Evolutionary conservation across 1,140 invertebrate species (phyloP).

Genomic region (Neotoxoptera formosana): DNA sequence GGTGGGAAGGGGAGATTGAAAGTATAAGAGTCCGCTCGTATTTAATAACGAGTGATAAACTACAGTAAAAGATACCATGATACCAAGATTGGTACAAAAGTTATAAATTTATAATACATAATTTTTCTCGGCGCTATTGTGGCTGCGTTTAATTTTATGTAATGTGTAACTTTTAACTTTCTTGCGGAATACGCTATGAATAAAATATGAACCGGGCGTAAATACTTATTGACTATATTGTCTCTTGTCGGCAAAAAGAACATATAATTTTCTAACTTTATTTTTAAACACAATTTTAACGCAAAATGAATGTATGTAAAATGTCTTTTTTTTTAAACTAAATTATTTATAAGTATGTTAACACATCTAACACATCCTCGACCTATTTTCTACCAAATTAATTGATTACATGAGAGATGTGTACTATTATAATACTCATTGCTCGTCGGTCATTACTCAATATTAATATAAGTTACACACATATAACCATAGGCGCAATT

Average conservation of each 20-base stretch:
- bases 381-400: slow-evolving; percentile 25
- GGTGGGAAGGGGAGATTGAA: neutral
- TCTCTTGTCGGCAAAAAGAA: neutral
- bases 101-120: neutral
- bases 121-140: neutral
- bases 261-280: neutral
- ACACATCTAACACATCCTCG: neutral
- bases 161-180: neutral
- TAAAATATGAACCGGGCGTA: neutral
- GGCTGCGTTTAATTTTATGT: neutral
- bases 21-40: neutral
- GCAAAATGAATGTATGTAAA: neutral
- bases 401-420: slow-evolving; percentile 14
- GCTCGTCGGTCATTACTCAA: neutral
- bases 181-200: neutral
- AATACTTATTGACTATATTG: neutral
- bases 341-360: slow-evolving; percentile 25
- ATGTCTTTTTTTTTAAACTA: neutral
- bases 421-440: neutral
- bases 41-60: neutral
- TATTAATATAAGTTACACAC: neutral
- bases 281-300: neutral
- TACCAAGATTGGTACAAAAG: no score
- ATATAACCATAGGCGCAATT: no score
- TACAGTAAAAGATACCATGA: neutral